Base-by-base conservation (phyloP, 2,888 invertebrate species). In the Lepidochrysops patricia region DNA sequence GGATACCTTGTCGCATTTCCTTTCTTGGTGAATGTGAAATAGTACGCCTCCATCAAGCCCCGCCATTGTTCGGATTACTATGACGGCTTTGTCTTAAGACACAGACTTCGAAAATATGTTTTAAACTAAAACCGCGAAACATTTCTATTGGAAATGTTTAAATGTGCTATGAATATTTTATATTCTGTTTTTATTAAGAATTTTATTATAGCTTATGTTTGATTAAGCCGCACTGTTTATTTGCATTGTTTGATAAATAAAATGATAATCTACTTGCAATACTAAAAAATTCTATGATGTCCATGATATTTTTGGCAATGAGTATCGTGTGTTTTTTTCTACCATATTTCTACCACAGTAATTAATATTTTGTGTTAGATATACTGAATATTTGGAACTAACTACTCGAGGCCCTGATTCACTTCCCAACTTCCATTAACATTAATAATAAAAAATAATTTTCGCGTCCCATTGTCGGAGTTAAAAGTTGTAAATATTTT, bases 11-110 rank as follows among this genome's bases (percentile, higher is more conserved):
- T 70, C 72, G 72, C 75, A 76, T 77, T 76, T 80, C 82, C 79
- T 78, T 80, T 80, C 84, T 82, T 82, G 74, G 73, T 79, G 77
- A 84, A 85, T 83, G 79, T 71, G 80, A 82, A 84, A 80, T 81
- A 77, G 80, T 80, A 73, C 76, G 80, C 77, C 76, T 75, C 72
- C 76, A 77, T 71, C 70, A 74, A 79, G 75, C 75, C 76, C 72
- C 73, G 70, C 80, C 75, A 81, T 84, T 85, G 84, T 84, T 70
- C 76, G 77, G 80, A 82, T 84, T 80, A 82, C 80, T 79, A 73
- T 72, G 75, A 74, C 68, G 73, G 74, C 77, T 84, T 85, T 84
- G 82, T 84, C 65, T 66, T 62, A 63, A 66, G 61, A 65, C 61
- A 61, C 60, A 60, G 62, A 65, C 57, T 60, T 61, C 58, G 57